Base-by-base conservation (phyloP, 2,888 invertebrate species). In the Tridacna crocea region DNA sequence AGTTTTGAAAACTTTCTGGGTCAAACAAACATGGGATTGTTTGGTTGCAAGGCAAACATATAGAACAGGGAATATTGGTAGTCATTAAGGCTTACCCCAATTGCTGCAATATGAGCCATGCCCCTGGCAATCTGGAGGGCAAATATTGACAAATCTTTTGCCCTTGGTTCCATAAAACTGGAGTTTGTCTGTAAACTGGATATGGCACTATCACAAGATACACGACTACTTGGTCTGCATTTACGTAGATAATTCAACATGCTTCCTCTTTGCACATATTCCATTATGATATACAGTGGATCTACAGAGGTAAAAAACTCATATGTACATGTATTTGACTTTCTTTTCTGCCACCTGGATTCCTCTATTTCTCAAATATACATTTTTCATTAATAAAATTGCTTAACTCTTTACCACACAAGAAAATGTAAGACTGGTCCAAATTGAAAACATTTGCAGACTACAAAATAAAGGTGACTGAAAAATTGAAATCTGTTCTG, bases 281-380 rank as follows among this genome's bases (percentile, higher is more conserved):
- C 98, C 96, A 99, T 97, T 90, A 99, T 97, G 27, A 98, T 97
- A 93, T 98, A 97, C 82, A 97, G 96, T 15, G 98, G 98, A 93
- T 98, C 98, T 97, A 95, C 0, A 80, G 65, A 68, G 10, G 10
- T 13, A 36, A 36, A 36, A n/a, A 36, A 36, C 3, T 36, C 36
- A 36, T 36, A 36, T 4, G 36, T 36, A 36, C 8, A 36, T 4
- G 36, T 36, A 8, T 36, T 36, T 36, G 36, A 36, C 8, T 4
- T 36, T 4, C 8, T 36, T 36, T 36, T 36, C 36, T 8, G 8
- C 36, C 36, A 36, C 2, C 2, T 4, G 36, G 8, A 36, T 36
- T 36, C 36, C 36, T 36, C 8, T 36, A 36, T 36, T 36, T 36
- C 8, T 36, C 36, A 36, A 36, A 36, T 36, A 36, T n/a, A n/a